A percentile compares a stretch with the other conserved stretches of the same genome.
Conservation (phyloP, 2,888 invertebrate species). For the Rotaria magnacalcarata region DNA sequence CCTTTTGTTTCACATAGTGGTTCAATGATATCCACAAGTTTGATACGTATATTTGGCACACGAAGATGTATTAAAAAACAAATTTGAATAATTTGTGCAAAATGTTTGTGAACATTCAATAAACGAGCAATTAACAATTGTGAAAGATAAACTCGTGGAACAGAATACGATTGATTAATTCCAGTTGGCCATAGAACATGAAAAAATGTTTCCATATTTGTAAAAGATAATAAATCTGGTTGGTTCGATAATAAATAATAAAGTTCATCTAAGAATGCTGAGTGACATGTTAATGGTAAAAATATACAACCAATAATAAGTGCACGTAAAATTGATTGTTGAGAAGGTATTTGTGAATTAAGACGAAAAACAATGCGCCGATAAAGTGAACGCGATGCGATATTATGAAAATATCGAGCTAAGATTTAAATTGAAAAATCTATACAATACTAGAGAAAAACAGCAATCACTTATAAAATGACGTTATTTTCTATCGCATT, state of each 20-base stretch:
- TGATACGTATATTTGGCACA: constrained; percentile 8
- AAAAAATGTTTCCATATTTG: constrained; percentile 27
- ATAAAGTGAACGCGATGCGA: background rate
- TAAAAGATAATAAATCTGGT: background rate
- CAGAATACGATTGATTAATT: constrained; percentile 9
- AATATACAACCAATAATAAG: background rate
- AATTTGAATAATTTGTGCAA: background rate
- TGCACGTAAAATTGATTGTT: background rate
- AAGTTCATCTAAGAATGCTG: background rate
- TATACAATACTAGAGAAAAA: no score
- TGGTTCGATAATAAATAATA: background rate
- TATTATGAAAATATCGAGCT: constrained; percentile 30
- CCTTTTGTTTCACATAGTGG: constrained; percentile 19
- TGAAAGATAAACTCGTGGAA: background rate
- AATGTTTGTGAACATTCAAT: background rate
- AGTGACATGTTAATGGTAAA: constrained; percentile 4
- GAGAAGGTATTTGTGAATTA: background rate
- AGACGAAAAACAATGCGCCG: background rate
- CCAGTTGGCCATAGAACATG: constrained; percentile 9
- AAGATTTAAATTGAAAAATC: no score
- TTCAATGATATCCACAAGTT: background rate
- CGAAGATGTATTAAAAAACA: constrained; percentile 5
- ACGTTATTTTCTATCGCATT: no score
- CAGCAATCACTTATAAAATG: no score
- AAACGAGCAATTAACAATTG: constrained; percentile 5